These are phyloP conservation scores for Microcebus tavaratra DNA, from an alignment of 2,113 vertebrate species.

Conservation along the genomic window DNA sequence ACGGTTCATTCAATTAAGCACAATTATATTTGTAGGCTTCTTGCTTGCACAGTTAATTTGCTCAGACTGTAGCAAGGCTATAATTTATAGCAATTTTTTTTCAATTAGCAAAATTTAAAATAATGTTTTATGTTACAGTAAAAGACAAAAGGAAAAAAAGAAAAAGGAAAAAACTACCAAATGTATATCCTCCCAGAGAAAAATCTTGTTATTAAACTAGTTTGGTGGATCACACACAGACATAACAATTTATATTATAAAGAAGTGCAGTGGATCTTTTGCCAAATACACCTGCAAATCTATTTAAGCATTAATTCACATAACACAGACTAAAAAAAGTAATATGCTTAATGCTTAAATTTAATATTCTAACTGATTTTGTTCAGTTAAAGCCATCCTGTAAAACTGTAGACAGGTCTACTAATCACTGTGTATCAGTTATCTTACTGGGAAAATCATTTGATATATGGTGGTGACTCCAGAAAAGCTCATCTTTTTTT, in stretches of 20 bases:
- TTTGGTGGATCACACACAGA: neutral
- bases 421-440: neutral
- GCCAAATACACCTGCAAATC: neutral
- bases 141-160: slow-evolving; percentile 40
- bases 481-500: neutral
- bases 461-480: neutral
- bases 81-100: slow-evolving; percentile 63
- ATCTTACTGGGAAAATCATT: neutral
- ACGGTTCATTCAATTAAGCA: slow-evolving; percentile 27
- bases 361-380: slow-evolving; percentile 18
- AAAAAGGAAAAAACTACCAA: neutral
- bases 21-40: slow-evolving; percentile 43
- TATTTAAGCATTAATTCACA: slow-evolving; percentile 13
- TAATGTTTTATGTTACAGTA: neutral
- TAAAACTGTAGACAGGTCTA: neutral
- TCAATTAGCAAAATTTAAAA: slow-evolving; percentile 52
- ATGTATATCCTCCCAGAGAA: neutral
- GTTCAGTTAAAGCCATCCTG: neutral
- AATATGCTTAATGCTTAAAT: neutral
- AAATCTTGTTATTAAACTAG: neutral
- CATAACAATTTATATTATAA: neutral
- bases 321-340: neutral
- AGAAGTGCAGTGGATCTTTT: neutral
- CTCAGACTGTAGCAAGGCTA: neutral
- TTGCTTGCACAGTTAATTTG: slow-evolving; percentile 56